Percentiles rank a stretch among this genome's conserved stretches.
These are phyloP conservation scores for Leptarthrus brevirostris DNA, from an alignment of 2,888 invertebrate genomes.

Conservation along the genomic window DNA sequence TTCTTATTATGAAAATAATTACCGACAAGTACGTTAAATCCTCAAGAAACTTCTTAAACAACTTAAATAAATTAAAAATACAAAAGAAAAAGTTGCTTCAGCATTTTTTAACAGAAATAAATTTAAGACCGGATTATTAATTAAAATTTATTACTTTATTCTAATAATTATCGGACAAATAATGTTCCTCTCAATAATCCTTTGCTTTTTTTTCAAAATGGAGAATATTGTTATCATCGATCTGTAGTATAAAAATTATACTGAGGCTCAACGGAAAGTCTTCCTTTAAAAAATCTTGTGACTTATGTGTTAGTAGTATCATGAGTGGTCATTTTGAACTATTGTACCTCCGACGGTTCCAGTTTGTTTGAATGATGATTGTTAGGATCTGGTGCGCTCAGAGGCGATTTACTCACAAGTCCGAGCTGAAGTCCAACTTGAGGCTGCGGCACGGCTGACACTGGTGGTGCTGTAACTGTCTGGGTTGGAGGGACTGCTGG, in stretches of 20 bases:
- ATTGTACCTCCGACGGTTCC: conserved; percentile 88
- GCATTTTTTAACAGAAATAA: conserved; percentile 13
- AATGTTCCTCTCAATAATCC: neutral
- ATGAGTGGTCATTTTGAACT: conserved; percentile 61
- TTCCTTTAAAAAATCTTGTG: conserved; percentile 41
- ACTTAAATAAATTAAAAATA: conserved; percentile 43
- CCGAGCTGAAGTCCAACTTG: conserved; percentile 69
- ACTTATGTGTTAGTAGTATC: conserved; percentile 46
- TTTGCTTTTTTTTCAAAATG: conserved; percentile 5
- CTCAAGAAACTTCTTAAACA: conserved; percentile 15
- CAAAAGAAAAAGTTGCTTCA: conserved; percentile 6
- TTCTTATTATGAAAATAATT: conserved; percentile 39
- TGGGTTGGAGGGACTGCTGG: conserved; percentile 67
- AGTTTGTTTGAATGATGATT: conserved; percentile 83
- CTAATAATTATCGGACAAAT: neutral
- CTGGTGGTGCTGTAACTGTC: conserved; percentile 68
- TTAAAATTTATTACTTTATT: conserved; percentile 11
- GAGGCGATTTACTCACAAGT: conserved; percentile 73
- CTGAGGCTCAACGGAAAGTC: conserved; percentile 38
- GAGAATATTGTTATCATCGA: conserved; percentile 36
- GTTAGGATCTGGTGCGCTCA: conserved; percentile 85
- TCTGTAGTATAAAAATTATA: conserved; percentile 32
- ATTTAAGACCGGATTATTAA: neutral
- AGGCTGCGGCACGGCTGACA: conserved; percentile 65
- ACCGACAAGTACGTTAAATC: conserved; percentile 35